These are phyloP conservation scores for Glossosoma conforme DNA, from an alignment of 1,140 invertebrate genomes.

Conservation along the genomic window DNA sequence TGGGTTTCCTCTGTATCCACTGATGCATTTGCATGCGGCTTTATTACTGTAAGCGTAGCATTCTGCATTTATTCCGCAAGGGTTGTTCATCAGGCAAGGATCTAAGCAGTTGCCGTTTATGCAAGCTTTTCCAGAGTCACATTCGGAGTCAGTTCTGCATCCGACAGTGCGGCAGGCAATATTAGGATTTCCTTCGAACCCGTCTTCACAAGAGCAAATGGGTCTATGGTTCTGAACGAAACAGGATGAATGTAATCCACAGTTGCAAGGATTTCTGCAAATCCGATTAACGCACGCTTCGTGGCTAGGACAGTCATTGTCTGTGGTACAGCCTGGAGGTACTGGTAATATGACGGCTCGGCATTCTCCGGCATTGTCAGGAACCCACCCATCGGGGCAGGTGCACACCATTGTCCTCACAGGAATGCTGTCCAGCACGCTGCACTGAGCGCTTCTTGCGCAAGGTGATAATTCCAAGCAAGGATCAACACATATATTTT, in stretches of 20 bases:
- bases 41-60: constrained; percentile 71
- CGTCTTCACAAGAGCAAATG: constrained; percentile 76
- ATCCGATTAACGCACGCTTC: constrained; percentile 81
- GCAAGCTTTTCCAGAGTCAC: constrained; percentile 72
- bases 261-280: constrained; percentile 82
- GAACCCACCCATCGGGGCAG: constrained; percentile 76
- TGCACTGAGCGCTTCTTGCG: constrained; percentile 63
- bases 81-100: constrained; percentile 71
- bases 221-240: constrained; percentile 77
- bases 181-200: constrained; percentile 81
- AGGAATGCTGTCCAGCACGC: constrained; percentile 74
- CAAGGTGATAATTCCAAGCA: constrained; percentile 70
- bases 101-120: constrained; percentile 80
- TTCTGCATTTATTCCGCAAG: constrained; percentile 80
- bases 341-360: constrained; percentile 62
- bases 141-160: constrained; percentile 74
- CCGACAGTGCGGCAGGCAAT: constrained; percentile 71
- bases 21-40: constrained; percentile 72
- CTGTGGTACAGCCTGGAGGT: constrained; percentile 67
- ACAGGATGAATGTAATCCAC: constrained; percentile 79
- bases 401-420: constrained; percentile 80
- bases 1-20: constrained; percentile 78
- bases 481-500: constrained; percentile 72
- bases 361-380: constrained; percentile 71
- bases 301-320: constrained; percentile 70